These are phyloP conservation scores for Iguana delicatissima DNA, from an alignment of 2,797 vertebrate species.

Conservation along the genomic window DNA sequence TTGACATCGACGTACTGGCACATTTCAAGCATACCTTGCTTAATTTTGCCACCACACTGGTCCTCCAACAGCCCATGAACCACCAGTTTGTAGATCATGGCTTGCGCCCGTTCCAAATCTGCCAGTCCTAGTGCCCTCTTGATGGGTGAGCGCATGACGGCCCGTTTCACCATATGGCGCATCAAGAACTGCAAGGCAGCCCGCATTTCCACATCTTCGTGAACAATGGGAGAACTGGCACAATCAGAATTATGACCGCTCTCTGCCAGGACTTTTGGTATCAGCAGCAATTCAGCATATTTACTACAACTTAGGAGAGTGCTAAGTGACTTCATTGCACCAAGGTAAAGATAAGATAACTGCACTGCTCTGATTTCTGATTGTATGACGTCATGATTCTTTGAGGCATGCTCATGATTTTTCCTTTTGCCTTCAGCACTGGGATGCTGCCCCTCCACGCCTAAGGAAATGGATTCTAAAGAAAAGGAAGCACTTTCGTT, in stretches of 20 bases:
- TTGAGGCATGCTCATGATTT: conserved; percentile 87
- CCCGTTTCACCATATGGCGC: conserved; percentile 98
- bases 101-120: conserved; percentile 95
- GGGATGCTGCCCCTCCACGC: conserved; percentile 78
- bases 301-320: conserved; percentile 97
- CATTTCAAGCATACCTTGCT: conserved; percentile 81
- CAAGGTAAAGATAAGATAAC: conserved; percentile 95
- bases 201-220: conserved; percentile 94
- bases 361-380: conserved; percentile 95
- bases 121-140: conserved; percentile 92
- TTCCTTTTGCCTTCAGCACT: conserved; percentile 86
- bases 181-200: conserved; percentile 96
- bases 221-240: conserved; percentile 88
- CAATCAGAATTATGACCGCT: conserved; percentile 94
- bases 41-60: conserved; percentile 85
- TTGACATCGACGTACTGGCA: accelerated
- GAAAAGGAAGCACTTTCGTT: conserved; percentile 86
- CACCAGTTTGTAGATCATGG: conserved; percentile 97
- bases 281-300: conserved; percentile 95
- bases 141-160: conserved; percentile 96
- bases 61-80: conserved; percentile 94
- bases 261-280: conserved; percentile 91
- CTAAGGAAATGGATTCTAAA: conserved; percentile 77
- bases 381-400: conserved; percentile 87
- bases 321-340: conserved; percentile 96